A percentile compares a stretch with the other conserved stretches of the same genome.
phyloP scores from a whole-genome alignment of 2,888 invertebrate species.

The Lepidochitona cinerea region DNA sequence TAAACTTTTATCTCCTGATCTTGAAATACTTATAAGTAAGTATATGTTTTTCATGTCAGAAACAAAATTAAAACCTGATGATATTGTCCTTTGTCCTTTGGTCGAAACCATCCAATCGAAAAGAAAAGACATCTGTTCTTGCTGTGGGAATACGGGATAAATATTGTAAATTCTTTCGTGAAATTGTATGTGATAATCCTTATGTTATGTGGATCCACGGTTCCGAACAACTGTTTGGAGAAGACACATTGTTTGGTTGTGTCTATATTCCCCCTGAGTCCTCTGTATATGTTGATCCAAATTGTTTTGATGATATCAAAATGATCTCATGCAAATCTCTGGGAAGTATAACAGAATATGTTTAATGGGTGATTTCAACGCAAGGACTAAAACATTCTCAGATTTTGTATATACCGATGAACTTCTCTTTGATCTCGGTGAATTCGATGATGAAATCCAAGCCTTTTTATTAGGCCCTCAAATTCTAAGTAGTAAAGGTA shows the following conservation, averaged over 20 bases:
- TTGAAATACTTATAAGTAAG: background rate
- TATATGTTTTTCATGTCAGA: background rate
- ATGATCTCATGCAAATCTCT: background rate
- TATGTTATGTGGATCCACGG: background rate
- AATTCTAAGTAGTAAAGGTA: background rate
- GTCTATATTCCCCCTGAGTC: background rate
- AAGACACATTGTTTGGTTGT: background rate
- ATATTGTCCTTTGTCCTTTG: background rate
- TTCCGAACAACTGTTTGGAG: background rate
- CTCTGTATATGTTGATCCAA: background rate
- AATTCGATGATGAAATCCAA: background rate
- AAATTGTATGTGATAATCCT: background rate
- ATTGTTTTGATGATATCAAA: background rate
- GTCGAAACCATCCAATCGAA: background rate
- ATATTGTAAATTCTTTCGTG: background rate
- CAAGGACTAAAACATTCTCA: background rate
- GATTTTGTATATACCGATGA: background rate
- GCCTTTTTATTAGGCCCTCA: background rate
- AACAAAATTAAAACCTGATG: background rate
- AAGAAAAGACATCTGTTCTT: too few relatives aligned
- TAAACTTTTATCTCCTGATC: too few relatives aligned
- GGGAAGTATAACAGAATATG: background rate
- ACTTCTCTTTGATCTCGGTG: background rate
- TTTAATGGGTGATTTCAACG: constrained; percentile 1
- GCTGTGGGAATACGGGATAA: too few relatives aligned